phyloP scores from a whole-genome alignment of 2,113 vertebrate species.

The Salvelinus alpinus region DNA sequence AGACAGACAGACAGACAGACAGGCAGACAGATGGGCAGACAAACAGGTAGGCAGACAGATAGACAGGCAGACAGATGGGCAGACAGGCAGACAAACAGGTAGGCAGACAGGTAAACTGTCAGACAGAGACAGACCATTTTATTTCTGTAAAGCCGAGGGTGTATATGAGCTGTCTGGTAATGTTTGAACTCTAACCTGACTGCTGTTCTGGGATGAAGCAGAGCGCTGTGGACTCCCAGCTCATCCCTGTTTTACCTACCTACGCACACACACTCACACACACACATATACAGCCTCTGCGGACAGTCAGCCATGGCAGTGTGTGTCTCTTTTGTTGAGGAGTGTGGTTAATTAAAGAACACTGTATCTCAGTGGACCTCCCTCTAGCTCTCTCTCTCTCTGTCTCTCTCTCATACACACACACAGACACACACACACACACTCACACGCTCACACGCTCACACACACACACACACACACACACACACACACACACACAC shows the following conservation, averaged over 20 bases:
- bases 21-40: rapidly evolving
- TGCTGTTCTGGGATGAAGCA: constrained; percentile 30
- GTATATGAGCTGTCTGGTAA: constrained; percentile 22
- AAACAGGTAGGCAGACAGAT: not conserved
- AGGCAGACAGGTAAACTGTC: not conserved
- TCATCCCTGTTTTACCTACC: not conserved
- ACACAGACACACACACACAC: too few relatives aligned
- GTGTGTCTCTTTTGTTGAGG: constrained; percentile 44
- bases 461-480: too few relatives aligned
- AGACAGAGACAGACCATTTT: not conserved
- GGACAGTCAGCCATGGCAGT: not conserved
- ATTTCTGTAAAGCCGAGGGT: constrained; percentile 16
- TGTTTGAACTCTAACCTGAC: constrained; percentile 61
- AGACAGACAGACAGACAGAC: not conserved
- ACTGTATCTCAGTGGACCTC: constrained; percentile 60
- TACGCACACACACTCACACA: not conserved
- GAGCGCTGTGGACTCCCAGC: constrained; percentile 23
- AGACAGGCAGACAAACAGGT: too few relatives aligned
- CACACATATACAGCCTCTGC: not conserved
- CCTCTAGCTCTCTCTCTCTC: constrained; percentile 58
- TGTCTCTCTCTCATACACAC: constrained; percentile 13
- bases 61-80: too few relatives aligned
- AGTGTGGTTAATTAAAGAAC: constrained; percentile 71
- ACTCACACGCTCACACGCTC: too few relatives aligned
- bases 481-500: too few relatives aligned